Evolutionary conservation across 2,797 vertebrate genomes (phyloP), one percentile per base, ranked within the genome.

Genomic region (Gadopsis marmoratus): DNA sequence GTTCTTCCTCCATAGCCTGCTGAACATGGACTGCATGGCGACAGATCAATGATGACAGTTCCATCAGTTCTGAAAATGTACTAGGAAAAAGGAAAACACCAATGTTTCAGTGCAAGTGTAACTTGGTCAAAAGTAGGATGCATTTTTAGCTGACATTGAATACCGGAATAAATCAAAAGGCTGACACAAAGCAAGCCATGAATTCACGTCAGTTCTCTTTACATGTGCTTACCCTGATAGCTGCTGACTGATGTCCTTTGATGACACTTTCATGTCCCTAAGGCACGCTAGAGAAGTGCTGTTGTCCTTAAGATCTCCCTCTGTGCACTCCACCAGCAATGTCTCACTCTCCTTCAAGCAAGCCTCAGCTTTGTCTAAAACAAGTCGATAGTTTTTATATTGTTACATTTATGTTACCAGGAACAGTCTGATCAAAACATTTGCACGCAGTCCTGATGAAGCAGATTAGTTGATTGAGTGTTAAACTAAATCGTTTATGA

Each of bases 11-110:
- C 41, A 76, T 13, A 10, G 81, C 77, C 79, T 93, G 94, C 74
- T 94, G 92, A 37, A 87, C 75, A 10, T 91, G 80, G 70, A 94
- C 80, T 0, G 92, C 93, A 74, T 97, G 96, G 64, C 92, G 95
- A 81, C 89, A 95, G 7, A 92, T 92, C 81, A 96, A 80, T 0
- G 89, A 95, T 0, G 95, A 95, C 67, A 98, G 86, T 76, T 97
- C 94, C 88, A 92, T 78, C 47, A 96, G 91, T 31, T 96, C 88
- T 3, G 82, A 88, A 79, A 95, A 93, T 16, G 76, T 75, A 80
- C 97, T 98, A 71, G 2, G 41, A 61, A 73, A 72, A 71, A 8
- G 7, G 2, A 69, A 67, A 55, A 71, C 31, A 59, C 7, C 4
- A 31, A 7, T 12, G 17, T 69, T 13, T 69, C 7, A 79, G 26